Evolutionary conservation across 2,797 vertebrate genomes (phyloP).

Genomic region (Menidia menidia): DNA sequence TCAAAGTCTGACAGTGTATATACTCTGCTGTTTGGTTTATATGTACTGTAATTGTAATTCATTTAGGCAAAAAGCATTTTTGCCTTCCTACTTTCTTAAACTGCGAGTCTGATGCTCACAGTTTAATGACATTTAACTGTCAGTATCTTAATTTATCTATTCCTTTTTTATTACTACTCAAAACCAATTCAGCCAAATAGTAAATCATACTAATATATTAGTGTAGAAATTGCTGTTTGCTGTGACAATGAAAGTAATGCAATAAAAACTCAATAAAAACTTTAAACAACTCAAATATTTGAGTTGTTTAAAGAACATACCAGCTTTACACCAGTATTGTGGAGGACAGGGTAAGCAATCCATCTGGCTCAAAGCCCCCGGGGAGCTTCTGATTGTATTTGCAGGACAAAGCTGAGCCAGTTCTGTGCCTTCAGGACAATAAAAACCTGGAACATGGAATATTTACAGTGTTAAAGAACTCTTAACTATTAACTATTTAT

Average conservation of each 20-base stretch:
- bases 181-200: background rate
- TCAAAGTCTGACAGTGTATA: background rate
- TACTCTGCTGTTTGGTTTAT: background rate
- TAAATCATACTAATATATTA: background rate
- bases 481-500: background rate
- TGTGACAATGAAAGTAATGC: background rate
- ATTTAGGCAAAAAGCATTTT: background rate
- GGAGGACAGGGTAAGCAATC: constrained; percentile 89
- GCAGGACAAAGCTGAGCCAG: constrained; percentile 83
- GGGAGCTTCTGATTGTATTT: constrained; percentile 81
- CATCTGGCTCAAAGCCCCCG: constrained; percentile 81
- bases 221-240: background rate
- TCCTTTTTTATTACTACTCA: constrained; percentile 6
- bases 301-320: constrained; percentile 64
- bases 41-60: background rate
- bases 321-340: constrained; percentile 88
- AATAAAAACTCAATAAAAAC: background rate
- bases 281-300: background rate
- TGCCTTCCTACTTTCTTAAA: too few relatives aligned
- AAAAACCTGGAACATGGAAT: constrained; percentile 83
- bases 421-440: constrained; percentile 87
- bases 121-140: too few relatives aligned
- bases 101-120: too few relatives aligned
- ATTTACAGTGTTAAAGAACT: background rate
- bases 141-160: background rate